Conservation (phyloP, 2,888 invertebrate genomes). For the Antheraea yamamai region DNA sequence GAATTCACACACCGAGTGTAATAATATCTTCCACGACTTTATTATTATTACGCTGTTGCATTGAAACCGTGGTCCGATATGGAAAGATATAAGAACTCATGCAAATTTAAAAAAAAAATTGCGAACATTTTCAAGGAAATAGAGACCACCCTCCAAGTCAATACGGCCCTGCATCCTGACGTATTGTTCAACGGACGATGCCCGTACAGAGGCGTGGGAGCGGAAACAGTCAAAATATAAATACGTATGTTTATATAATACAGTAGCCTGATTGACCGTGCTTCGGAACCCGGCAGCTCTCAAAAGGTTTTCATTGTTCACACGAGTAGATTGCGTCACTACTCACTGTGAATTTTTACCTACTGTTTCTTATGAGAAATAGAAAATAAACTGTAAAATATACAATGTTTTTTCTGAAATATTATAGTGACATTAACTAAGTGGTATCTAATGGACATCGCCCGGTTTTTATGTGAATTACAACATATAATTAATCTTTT, state of each 20-base stretch:
- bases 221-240: conserved; percentile 26
- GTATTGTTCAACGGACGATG: conserved; percentile 6
- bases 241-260: conserved; percentile 16
- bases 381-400: background rate
- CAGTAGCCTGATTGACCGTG: conserved; percentile 1
- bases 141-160: background rate
- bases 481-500: background rate
- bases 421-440: background rate
- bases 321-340: background rate
- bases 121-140: background rate
- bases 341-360: background rate
- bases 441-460: background rate
- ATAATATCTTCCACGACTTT: too few relatives aligned
- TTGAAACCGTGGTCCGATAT: too few relatives aligned
- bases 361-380: background rate
- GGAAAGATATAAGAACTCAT: too few relatives aligned
- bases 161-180: background rate
- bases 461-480: background rate
- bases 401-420: background rate
- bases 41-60: too few relatives aligned
- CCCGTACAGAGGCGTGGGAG: conserved; percentile 26
- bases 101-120: too few relatives aligned
- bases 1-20: too few relatives aligned
- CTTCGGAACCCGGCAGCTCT: background rate
- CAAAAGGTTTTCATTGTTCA: conserved; percentile 12